Base-by-base conservation (phyloP, 1,140 invertebrate species). In the Heliconius hewitsoni region DNA sequence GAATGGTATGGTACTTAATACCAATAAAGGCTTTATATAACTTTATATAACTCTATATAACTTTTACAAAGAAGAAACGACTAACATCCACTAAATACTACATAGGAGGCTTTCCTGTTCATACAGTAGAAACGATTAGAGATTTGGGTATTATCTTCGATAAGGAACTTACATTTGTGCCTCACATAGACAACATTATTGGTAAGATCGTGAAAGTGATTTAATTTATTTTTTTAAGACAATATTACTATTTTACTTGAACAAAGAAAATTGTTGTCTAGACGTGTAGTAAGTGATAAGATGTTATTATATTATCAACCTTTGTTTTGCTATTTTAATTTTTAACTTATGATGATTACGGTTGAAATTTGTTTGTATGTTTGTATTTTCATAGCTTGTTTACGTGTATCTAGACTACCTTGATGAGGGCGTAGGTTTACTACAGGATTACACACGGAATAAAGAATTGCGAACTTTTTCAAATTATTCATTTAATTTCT, bases 361-460 rank as follows among this genome's bases (percentile, higher is more conserved):
- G 66, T 34, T 39, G 1, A 76, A 23, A 71, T 77, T 71, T 76
- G 78, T 42, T n/a, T 73, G 34, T 73, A 18, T 37, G 50, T 39
- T 73, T 74, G 57, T 74, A 75, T 60, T 77, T 72, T 27, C 30
- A 16, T 74, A 71, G 71, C 81, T 85, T 74, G 81, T 84, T 85
- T 79, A 84, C 84, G 85, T 87, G 80, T 85, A 87, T 85, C 91
- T 86, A 79, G 91, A 87, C 89, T 88, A 76, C 91, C 91, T 92
- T 92, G 91, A 78, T 52, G 83, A 91, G 90, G 90, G 89, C 91
- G 91, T 93, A 89, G 89, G 89, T 89, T 90, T 84, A 86, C 83
- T 83, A 60, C 8, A 74, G n/a, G 39, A 57, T 66, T 74, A 88
- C 83, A 89, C 76, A 91, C 84, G 79, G 86, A 11, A 9, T 8